A percentile compares a stretch with the other conserved stretches of the same genome.
These are phyloP conservation scores for Stegodyphus mimosarum DNA, from an alignment of 1,140 invertebrate species.

Conservation along the genomic window DNA sequence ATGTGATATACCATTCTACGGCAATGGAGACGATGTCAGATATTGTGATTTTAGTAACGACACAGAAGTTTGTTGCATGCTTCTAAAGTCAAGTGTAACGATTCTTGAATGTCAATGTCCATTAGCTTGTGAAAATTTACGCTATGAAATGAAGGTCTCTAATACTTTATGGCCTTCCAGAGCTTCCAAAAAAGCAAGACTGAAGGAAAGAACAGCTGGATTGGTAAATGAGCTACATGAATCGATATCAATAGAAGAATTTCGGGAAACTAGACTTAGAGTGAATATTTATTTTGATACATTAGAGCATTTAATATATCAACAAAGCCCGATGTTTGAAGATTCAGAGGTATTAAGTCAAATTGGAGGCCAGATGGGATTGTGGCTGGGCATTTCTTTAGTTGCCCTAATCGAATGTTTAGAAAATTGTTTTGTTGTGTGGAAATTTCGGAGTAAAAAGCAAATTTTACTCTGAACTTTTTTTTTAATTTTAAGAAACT, in stretches of 20 bases:
- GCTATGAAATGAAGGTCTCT: not conserved
- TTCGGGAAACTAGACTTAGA: not conserved
- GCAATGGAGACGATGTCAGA: not conserved
- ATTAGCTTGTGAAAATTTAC: not conserved
- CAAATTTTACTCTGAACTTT: too few relatives aligned
- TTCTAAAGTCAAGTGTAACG: not conserved
- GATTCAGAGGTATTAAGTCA: slow-evolving; percentile 44
- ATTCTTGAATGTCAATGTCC: not conserved
- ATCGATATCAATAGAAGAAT: not conserved
- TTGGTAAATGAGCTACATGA: not conserved
- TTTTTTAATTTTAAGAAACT: too few relatives aligned
- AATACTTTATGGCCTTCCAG: not conserved
- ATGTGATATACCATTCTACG: not conserved
- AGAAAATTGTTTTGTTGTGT: slow-evolving; percentile 28
- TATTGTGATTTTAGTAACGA: not conserved
- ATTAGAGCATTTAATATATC: slow-evolving; percentile 19
- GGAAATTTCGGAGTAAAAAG: not conserved
- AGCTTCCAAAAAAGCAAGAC: not conserved
- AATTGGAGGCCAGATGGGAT: slow-evolving; percentile 50
- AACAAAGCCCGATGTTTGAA: slow-evolving; percentile 51
- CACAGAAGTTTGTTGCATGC: not conserved
- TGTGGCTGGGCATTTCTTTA: slow-evolving; percentile 52
- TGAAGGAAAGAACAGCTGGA: not conserved
- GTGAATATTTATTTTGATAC: slow-evolving; percentile 32
- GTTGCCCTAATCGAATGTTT: slow-evolving; percentile 50